Percentiles rank a stretch among this genome's conserved stretches.
phyloP scores from a whole-genome alignment of 2,888 invertebrate genomes.

The Lottia scabra region DNA sequence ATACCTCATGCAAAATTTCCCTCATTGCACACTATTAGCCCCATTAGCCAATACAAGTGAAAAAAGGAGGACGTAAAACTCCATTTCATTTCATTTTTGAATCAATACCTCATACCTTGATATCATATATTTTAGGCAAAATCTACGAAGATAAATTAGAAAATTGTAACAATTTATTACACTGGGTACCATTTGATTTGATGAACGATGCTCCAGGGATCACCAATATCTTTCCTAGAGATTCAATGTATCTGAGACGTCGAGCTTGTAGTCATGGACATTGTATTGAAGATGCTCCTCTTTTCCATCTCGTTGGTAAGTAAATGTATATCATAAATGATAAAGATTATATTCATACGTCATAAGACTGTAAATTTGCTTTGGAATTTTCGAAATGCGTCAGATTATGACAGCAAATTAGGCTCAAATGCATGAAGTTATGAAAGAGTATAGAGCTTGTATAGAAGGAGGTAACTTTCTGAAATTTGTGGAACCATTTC shows the following conservation, averaged over 20 bases:
- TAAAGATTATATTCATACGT: no score
- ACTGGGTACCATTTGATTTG: conserved; percentile 49
- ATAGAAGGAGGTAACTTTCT: no score
- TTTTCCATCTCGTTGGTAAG: conserved; percentile 49
- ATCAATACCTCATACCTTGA: background rate
- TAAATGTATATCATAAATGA: conserved; percentile 1
- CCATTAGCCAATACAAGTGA: no score
- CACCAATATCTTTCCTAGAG: conserved; percentile 47
- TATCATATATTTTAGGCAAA: conserved; percentile 29
- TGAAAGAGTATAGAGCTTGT: no score
- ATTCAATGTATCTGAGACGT: conserved; percentile 30
- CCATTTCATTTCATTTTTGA: no score
- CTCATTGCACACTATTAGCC: no score
- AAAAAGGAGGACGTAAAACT: no score
- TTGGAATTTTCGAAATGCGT: background rate
- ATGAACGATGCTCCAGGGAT: conserved; percentile 37
- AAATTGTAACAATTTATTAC: conserved; percentile 51
- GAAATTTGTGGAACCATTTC: no score
- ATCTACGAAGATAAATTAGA: conserved; percentile 43
- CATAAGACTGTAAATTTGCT: no score
- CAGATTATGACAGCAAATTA: no score
- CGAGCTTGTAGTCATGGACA: conserved; percentile 44
- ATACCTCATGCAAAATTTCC: no score
- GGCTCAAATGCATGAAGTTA: no score
- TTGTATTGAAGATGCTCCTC: conserved; percentile 46